A percentile compares a stretch with the other conserved stretches of the same genome.
Evolutionary conservation across 2,888 invertebrate species (phyloP).

Genomic region (Saturnia pavonia): DNA sequence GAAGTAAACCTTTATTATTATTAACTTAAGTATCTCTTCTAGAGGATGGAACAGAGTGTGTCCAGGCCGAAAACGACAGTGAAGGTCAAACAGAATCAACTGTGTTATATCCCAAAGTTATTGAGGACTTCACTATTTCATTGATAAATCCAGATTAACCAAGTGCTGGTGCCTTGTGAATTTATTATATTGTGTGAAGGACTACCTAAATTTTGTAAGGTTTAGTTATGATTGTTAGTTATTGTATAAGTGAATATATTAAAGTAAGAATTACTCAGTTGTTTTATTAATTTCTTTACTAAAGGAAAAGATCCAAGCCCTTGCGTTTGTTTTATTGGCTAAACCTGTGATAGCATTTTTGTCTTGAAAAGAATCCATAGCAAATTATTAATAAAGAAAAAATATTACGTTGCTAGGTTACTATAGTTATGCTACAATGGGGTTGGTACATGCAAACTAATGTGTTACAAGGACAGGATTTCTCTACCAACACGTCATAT

Average conservation of each 20-base stretch:
- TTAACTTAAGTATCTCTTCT: constrained; percentile 21
- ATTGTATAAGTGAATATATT: constrained; percentile 6
- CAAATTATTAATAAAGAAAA: too few species aligned
- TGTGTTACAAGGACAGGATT: too few species aligned
- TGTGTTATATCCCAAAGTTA: constrained; percentile 65
- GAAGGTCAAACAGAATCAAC: constrained; percentile 57
- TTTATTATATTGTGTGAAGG: neutral
- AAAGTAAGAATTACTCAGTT: neutral
- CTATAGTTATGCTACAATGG: too few species aligned
- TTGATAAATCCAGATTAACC: constrained; percentile 27
- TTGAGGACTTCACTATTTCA: constrained; percentile 56
- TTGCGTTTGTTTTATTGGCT: too few species aligned
- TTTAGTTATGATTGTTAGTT: constrained; percentile 1
- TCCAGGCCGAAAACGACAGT: constrained; percentile 53
- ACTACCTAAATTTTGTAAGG: neutral
- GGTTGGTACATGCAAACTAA: too few species aligned
- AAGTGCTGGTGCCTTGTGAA: neutral
- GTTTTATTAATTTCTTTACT: neutral
- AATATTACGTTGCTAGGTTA: too few species aligned
- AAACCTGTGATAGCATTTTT: too few species aligned
- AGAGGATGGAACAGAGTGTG: constrained; percentile 46
- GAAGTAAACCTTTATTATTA: neutral
- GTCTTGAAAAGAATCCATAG: too few species aligned
- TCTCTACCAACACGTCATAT: too few species aligned
- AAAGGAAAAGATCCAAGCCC: neutral